These are phyloP conservation scores for Hippasteria phrygiana DNA, from an alignment of 53 echinoderm and acorn worm species.

Conservation along the genomic window DNA sequence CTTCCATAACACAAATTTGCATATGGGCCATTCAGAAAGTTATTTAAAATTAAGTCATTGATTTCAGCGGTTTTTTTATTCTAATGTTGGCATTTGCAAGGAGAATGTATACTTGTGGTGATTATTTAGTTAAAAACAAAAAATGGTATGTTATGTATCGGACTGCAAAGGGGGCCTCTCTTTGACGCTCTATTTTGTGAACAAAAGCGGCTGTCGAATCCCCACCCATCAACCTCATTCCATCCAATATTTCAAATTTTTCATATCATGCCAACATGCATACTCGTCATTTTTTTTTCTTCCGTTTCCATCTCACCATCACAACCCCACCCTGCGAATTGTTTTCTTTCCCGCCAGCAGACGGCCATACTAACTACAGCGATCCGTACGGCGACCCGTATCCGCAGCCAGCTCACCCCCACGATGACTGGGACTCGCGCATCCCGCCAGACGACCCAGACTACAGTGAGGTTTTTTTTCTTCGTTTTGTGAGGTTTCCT, in stretches of 20 bases:
- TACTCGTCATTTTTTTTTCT: background rate
- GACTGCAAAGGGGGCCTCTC: too few relatives aligned
- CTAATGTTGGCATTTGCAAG: too few relatives aligned
- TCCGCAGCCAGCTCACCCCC: conserved; percentile 7
- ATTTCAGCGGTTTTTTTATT: too few relatives aligned
- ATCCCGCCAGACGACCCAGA: background rate
- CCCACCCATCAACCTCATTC: background rate
- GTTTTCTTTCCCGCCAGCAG: conserved; percentile 31
- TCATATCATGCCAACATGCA: background rate
- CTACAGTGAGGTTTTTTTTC: conserved; percentile 47
- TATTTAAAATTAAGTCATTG: too few relatives aligned
- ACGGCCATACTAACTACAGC: conserved; percentile 49
- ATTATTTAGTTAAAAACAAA: too few relatives aligned
- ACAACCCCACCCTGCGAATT: background rate
- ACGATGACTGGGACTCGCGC: conserved; percentile 43
- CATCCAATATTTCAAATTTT: background rate
- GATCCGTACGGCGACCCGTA: conserved; percentile 40
- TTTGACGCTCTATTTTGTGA: too few relatives aligned
- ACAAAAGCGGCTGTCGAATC: too few relatives aligned
- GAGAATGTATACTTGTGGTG: too few relatives aligned
- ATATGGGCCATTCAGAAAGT: too few relatives aligned
- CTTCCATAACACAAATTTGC: too few relatives aligned
- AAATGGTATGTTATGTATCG: too few relatives aligned
- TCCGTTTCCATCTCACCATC: conserved; percentile 8
- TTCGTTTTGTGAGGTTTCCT: background rate